These are phyloP conservation scores for Bimastos eiseni DNA, from an alignment of 2,888 invertebrate genomes.

Conservation along the genomic window DNA sequence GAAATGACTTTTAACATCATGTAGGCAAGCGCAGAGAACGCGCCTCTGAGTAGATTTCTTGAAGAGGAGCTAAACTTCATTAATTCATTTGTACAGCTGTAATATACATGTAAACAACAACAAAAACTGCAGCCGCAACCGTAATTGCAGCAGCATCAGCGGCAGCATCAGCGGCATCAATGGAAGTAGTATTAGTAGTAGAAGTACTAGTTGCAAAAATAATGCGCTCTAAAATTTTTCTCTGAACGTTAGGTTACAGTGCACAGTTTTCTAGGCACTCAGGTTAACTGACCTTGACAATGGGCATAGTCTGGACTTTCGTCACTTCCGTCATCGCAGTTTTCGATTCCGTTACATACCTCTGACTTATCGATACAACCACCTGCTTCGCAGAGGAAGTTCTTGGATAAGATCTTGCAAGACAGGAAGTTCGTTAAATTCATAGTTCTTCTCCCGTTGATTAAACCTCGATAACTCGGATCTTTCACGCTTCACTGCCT, in stretches of 20 bases:
- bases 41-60: no score
- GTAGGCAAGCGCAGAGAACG: no score
- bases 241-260: neutral
- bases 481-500: neutral
- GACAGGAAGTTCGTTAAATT: neutral
- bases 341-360: neutral
- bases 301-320: neutral
- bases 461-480: neutral
- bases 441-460: neutral
- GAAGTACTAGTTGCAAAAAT: neutral
- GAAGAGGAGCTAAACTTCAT: no score
- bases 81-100: no score
- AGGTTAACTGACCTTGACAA: neutral
- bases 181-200: neutral
- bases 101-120: no score
- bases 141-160: neutral
- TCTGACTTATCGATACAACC: neutral
- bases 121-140: no score
- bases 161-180: no score
- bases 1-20: no score
- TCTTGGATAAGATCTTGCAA: neutral
- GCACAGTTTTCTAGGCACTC: neutral
- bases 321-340: neutral
- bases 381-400: neutral
- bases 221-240: neutral